phyloP scores from a whole-genome alignment of 2,113 vertebrate species.

The Stegastes partitus region DNA sequence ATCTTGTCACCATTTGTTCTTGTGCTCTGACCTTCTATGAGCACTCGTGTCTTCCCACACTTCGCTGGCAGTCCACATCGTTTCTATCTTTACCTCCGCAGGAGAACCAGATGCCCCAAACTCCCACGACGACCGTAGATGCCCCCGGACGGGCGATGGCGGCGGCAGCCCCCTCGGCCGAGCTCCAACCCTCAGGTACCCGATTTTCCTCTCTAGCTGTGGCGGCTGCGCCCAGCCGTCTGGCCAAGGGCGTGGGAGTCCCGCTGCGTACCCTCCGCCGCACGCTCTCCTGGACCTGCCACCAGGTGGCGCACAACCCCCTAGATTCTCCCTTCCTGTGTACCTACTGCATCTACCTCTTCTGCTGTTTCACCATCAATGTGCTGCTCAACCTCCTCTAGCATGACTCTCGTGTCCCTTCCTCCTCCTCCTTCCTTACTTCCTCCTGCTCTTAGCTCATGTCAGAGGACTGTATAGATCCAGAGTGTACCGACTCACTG shows the following conservation, averaged over 20 bases:
- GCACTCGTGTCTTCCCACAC: neutral
- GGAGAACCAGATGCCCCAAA: slow-evolving; percentile 86
- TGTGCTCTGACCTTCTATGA: neutral
- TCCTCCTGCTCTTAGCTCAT: slow-evolving; percentile 46
- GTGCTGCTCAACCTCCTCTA: slow-evolving; percentile 82
- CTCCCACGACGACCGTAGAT: slow-evolving; percentile 82
- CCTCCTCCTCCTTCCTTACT: slow-evolving; percentile 4
- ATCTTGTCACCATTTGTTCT: neutral
- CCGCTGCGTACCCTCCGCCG: slow-evolving; percentile 86
- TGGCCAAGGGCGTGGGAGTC: slow-evolving; percentile 82
- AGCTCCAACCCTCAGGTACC: slow-evolving; percentile 94
- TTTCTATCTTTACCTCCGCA: slow-evolving; percentile 57
- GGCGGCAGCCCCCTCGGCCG: slow-evolving; percentile 75
- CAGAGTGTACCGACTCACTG: slow-evolving; percentile 37
- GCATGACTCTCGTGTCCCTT: slow-evolving; percentile 73
- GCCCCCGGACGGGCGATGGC: slow-evolving; percentile 79
- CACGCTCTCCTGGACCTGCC: slow-evolving; percentile 89
- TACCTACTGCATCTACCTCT: slow-evolving; percentile 88
- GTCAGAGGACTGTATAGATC: slow-evolving; percentile 31
- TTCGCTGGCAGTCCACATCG: neutral
- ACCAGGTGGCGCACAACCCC: slow-evolving; percentile 90
- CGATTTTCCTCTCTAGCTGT: slow-evolving; percentile 89
- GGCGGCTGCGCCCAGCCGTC: slow-evolving; percentile 66
- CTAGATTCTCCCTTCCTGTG: slow-evolving; percentile 94
- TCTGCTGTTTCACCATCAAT: slow-evolving; percentile 87